Evolutionary conservation across 2,113 vertebrate species (phyloP).

Genomic region (Heliornis fulica): DNA sequence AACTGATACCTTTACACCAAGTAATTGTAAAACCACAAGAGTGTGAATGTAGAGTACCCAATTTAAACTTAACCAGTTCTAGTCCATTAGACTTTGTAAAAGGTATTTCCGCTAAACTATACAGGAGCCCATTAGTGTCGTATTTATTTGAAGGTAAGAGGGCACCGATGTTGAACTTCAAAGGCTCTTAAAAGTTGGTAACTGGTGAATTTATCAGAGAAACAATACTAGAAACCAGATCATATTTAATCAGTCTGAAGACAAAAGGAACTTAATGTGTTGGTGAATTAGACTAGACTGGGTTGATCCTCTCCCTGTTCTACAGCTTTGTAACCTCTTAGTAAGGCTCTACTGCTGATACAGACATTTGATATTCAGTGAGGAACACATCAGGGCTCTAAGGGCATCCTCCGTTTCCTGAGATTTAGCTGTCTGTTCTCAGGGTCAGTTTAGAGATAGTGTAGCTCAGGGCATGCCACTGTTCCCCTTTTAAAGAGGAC

Average conservation of each 20-base stretch:
- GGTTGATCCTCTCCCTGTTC: not conserved
- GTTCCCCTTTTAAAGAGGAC: not conserved
- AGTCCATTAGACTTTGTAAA: constrained; percentile 18
- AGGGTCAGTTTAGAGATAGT: not conserved
- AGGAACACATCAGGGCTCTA: not conserved
- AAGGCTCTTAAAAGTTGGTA: not conserved
- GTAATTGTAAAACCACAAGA: constrained; percentile 9
- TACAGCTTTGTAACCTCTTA: not conserved
- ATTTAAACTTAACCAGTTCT: constrained; percentile 35
- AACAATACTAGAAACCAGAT: not conserved
- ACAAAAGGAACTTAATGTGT: not conserved
- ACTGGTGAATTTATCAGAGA: not conserved
- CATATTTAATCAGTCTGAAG: not conserved
- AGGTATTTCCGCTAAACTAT: not conserved
- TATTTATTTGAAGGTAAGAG: constrained; percentile 5
- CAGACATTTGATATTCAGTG: not conserved
- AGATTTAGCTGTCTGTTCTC: not conserved
- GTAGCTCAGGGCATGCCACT: not conserved
- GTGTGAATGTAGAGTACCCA: constrained; percentile 14
- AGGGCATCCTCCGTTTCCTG: not conserved
- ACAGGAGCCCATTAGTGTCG: not conserved
- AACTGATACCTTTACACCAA: not conserved
- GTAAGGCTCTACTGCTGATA: not conserved
- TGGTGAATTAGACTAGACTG: not conserved
- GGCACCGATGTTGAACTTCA: not conserved